Conservation (phyloP, 2,888 invertebrate genomes). For the Megaustenia siamemsis region DNA sequence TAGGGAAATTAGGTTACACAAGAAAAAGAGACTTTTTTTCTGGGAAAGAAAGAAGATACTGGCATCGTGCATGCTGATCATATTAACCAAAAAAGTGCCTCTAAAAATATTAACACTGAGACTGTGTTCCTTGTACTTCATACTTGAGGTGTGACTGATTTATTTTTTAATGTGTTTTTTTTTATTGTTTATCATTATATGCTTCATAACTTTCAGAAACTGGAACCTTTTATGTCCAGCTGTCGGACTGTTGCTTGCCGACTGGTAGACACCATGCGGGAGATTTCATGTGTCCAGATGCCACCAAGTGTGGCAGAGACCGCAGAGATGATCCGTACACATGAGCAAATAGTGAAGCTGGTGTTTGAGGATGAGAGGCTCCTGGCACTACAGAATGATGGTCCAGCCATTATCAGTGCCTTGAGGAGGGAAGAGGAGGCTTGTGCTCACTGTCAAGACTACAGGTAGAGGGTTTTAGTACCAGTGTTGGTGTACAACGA, state of each 20-base stretch:
- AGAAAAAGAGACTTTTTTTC: no score
- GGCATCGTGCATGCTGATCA: no score
- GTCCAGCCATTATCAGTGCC: slow-evolving; percentile 78
- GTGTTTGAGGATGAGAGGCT: slow-evolving; percentile 81
- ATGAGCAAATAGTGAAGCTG: slow-evolving; percentile 84
- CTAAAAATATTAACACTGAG: no score
- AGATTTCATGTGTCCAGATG: slow-evolving; percentile 66
- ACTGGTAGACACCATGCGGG: slow-evolving; percentile 84
- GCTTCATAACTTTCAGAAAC: slow-evolving; percentile 80
- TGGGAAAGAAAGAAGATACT: no score
- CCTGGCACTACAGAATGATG: slow-evolving; percentile 85
- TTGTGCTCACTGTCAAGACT: slow-evolving; percentile 70
- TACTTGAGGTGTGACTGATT: no score
- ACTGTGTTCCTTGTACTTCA: no score
- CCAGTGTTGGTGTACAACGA: no score
- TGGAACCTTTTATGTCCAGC: slow-evolving; percentile 85
- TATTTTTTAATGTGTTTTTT: no score
- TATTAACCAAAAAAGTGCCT: no score
- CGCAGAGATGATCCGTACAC: slow-evolving; percentile 78
- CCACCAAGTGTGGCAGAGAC: slow-evolving; percentile 71
- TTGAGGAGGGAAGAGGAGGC: slow-evolving; percentile 65
- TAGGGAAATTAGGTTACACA: no score
- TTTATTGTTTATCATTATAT: not conserved
- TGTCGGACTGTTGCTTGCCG: slow-evolving; percentile 86
- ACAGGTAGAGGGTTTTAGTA: slow-evolving; percentile 68